Base-by-base conservation (phyloP, 2,113 vertebrate genomes). In the Onychostruthus taczanowskii region DNA sequence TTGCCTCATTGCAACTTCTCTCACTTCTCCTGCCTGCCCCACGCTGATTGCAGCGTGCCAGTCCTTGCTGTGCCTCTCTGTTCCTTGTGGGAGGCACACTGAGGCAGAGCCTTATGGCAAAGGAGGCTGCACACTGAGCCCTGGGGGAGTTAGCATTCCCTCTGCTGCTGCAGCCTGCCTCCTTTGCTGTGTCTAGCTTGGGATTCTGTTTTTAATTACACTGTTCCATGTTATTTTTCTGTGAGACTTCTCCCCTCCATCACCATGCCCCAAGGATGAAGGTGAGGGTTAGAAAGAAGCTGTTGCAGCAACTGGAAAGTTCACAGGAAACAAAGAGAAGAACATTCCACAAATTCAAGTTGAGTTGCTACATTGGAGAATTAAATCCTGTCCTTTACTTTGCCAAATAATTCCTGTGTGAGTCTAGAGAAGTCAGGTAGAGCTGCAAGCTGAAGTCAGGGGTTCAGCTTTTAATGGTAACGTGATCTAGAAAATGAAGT, bases 1-100 rank as follows among this genome's bases (percentile, higher is more conserved):
- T 89, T 94, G 90, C 93, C 96, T 97, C 92, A 81, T 81, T 96
- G 95, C 90, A 88, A 92, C 81, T 94, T 89, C 69, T 96, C 88
- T 91, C 96, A 87, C 94, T 95, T 69, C 39, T 73, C 52, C 17
- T 86, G 30, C 91, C 31, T 84, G 52, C 89, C 80, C 91, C 84
- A 11, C 27, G 58, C 88, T 55, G 69, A 55, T 80, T 72, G 6
- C 3, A 0, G 68, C 17, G 35, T 89, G 93, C 87, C 91, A 89
- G 12, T 75, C 61, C 91, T 83, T 33, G 43, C 67, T 58, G 15
- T 50, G 90, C 72, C 68, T 59, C 63, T 49, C 53, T 90, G 39
- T 14, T 72, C 63, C 87, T 94, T 26, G 84, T 68, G 84, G 43
- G 58, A 67, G 62, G 47, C 93, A 87, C 87, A 4, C 78, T 47